Base-by-base conservation (phyloP, 1,140 invertebrate genomes). In the Lysiphlebus fabarum region DNA sequence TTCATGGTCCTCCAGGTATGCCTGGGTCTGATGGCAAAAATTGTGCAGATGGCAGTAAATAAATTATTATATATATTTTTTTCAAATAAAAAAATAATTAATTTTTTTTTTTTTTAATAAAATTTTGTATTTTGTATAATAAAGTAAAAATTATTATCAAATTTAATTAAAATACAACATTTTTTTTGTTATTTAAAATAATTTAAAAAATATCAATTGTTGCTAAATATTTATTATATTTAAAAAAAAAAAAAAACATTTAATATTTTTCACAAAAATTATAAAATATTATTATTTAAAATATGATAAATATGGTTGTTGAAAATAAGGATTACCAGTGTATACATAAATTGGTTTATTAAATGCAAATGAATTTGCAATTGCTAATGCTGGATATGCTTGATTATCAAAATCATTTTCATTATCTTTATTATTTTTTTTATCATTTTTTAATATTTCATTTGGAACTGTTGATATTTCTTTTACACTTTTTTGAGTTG, bases 361-460 rank as follows among this genome's bases (percentile, higher is more conserved):
- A 49, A 79, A 79, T 7, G 74, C 75, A 56, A 76, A 79, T 9
- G 76, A 77, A 62, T 79, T 79, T 11, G 76, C 76, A 14, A 79
- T 67, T 12, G 76, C 76, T 6, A 79, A 50, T 0, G 75, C 70
- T 2, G 74, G 74, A 61, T 68, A 73, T 34, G 66, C 36, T 34
- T 73, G 68, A 47, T 70, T 70, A 54, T 75, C 70, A 14, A 70
- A 66, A 12, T 75, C 71, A 2, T 69, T 70, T 44, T 75, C 72
- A 26, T 65, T 61, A 63, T 26, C 17, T 26, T 26, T 26, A 26
- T 26, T 26, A 26, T 26, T 26, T 26, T 26, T 26, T 26, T 26
- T 26, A 26, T 26, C 17, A 26, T 26, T 26, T 26, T 26, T 1
- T 1, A 26, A 4, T 26, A 26, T 26, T 26, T 26, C 58, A 73